Evolutionary conservation across 2,888 invertebrate genomes (phyloP).

Genomic region (Erpobdella octoculata): DNA sequence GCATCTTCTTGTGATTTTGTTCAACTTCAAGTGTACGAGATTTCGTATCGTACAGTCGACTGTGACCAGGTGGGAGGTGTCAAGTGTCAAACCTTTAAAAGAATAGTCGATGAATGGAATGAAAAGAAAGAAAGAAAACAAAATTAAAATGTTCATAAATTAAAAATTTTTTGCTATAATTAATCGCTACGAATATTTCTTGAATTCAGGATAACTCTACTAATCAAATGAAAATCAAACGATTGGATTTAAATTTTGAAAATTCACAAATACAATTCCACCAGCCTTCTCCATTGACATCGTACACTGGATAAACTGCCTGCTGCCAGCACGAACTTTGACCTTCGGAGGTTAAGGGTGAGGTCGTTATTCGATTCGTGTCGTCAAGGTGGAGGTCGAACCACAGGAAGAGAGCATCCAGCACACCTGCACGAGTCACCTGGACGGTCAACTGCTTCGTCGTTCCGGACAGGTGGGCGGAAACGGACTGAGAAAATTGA

Average conservation of each 20-base stretch:
- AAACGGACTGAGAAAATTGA: slow-evolving; percentile 19
- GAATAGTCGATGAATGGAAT: too few relatives aligned
- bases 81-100: too few relatives aligned
- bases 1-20: too few relatives aligned
- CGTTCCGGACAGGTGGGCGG: slow-evolving; percentile 19
- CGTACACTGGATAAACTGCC: slow-evolving; percentile 60
- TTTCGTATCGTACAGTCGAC: too few relatives aligned
- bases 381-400: slow-evolving; percentile 66
- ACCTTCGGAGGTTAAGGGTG: slow-evolving; percentile 57
- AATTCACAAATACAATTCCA: background rate
- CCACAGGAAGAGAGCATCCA: slow-evolving; percentile 66
- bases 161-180: too few relatives aligned
- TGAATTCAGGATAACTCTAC: too few relatives aligned
- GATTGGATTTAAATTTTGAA: background rate
- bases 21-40: too few relatives aligned
- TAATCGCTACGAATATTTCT: too few relatives aligned
- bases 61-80: too few relatives aligned
- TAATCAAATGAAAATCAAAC: background rate
- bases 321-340: slow-evolving; percentile 65
- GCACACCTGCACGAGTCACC: slow-evolving; percentile 53
- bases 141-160: too few relatives aligned
- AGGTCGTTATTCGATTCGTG: slow-evolving; percentile 50
- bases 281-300: background rate
- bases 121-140: too few relatives aligned
- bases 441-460: slow-evolving; percentile 24